Conservation (phyloP, 2,113 vertebrate species). For the Atlantisia rogersi region DNA sequence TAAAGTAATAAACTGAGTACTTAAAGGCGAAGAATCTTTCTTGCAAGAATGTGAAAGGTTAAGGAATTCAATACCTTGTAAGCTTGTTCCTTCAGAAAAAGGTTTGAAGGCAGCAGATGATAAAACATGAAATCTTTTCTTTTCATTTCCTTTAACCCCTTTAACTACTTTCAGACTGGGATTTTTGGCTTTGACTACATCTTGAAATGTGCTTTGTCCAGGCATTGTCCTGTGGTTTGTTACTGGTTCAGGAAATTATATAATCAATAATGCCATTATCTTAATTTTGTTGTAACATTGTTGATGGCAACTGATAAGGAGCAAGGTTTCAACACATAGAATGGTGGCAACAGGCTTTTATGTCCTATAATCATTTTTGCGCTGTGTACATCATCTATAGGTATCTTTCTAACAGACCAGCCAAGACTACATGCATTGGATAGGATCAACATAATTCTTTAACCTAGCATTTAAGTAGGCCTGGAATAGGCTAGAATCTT, state of each 20-base stretch:
- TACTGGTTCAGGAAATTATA: background rate
- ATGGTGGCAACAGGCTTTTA: background rate
- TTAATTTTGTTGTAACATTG: background rate
- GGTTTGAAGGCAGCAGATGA: background rate
- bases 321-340: background rate
- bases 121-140: background rate
- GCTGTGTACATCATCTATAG: background rate
- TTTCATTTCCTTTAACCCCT: background rate
- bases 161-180: background rate
- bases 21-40: background rate
- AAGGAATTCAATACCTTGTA: background rate
- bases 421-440: background rate
- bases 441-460: background rate
- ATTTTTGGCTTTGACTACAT: background rate
- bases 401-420: background rate
- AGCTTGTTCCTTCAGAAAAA: background rate
- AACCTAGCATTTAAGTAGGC: background rate
- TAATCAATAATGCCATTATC: background rate
- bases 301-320: background rate
- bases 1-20: background rate
- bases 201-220: background rate
- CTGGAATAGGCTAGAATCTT: background rate
- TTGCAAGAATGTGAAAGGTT: background rate
- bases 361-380: background rate
- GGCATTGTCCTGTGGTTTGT: background rate